These are phyloP conservation scores for Cryptotis parvus DNA, from an alignment of 2,113 vertebrate genomes.

Conservation along the genomic window DNA sequence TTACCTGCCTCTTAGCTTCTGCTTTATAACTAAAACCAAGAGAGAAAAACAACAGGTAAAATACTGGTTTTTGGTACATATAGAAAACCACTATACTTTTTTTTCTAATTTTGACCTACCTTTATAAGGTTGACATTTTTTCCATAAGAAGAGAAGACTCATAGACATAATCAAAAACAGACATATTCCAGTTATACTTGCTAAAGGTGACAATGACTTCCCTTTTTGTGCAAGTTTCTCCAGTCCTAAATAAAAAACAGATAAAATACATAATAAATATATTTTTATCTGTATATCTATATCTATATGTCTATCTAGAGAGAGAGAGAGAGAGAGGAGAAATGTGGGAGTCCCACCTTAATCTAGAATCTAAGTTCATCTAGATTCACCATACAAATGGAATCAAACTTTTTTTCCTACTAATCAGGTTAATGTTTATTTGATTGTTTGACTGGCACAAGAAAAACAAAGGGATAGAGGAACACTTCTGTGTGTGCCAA, in stretches of 20 bases:
- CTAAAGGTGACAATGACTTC: constrained; percentile 88
- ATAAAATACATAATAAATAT: constrained; percentile 20
- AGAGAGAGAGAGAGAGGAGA: no score
- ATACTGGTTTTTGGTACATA: background rate
- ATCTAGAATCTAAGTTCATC: background rate
- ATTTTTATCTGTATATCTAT: no score
- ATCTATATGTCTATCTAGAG: no score
- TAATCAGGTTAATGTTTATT: background rate
- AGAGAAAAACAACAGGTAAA: constrained; percentile 52
- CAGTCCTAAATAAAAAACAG: constrained; percentile 84
- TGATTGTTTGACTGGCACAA: background rate
- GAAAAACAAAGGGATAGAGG: background rate
- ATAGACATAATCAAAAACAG: constrained; percentile 88
- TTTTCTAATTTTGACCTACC: constrained; percentile 82
- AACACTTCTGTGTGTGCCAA: background rate
- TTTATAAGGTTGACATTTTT: constrained; percentile 87
- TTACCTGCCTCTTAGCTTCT: constrained; percentile 88
- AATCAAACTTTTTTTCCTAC: background rate
- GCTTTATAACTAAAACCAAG: constrained; percentile 85
- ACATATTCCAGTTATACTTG: constrained; percentile 89
- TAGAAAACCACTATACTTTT: background rate
- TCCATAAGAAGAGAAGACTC: constrained; percentile 87
- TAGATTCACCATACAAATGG: background rate
- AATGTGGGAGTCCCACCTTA: no score
- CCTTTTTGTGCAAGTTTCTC: constrained; percentile 87